A percentile compares a stretch with the other conserved stretches of the same genome.
Evolutionary conservation across 2,888 invertebrate genomes (phyloP).

Genomic region (Cylindroiulus punctatus): DNA sequence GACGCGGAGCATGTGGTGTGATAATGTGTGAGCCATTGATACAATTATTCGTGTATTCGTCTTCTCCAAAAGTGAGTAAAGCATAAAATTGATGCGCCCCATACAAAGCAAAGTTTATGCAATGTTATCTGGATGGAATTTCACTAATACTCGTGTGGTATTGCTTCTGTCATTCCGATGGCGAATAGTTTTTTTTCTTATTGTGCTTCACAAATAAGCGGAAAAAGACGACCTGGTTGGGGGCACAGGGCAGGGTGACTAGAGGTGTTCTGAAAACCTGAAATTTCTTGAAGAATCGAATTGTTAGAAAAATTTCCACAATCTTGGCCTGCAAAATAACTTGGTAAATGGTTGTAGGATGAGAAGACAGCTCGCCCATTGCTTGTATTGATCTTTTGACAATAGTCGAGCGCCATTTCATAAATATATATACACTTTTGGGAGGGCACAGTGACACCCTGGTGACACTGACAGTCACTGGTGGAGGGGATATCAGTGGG

Average conservation of each 20-base stretch:
- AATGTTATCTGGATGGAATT: constrained; percentile 1
- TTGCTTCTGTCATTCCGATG: not conserved
- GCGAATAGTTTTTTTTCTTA: not conserved
- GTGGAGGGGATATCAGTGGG: not conserved
- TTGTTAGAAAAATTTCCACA: not conserved
- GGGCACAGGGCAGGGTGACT: not conserved
- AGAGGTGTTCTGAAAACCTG: not conserved
- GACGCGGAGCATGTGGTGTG: not conserved
- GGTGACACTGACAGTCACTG: constrained; percentile 22
- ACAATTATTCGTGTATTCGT: not conserved
- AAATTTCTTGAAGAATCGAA: not conserved
- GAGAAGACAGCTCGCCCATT: constrained; percentile 3
- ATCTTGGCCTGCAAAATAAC: not conserved
- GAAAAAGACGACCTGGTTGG: not conserved
- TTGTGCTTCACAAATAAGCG: constrained; percentile 36
- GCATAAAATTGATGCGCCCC: constrained; percentile 8
- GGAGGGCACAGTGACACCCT: not conserved
- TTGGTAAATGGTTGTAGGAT: not conserved
- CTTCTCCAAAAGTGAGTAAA: not conserved
- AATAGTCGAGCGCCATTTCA: constrained; percentile 29
- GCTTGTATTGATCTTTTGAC: constrained; percentile 45
- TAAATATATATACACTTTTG: constrained; percentile 21
- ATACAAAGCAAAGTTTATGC: not conserved
- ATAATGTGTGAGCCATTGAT: not conserved
- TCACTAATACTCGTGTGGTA: not conserved